Evolutionary conservation across 53 echinoderm and acorn worm species (phyloP), one percentile per base, ranked within the genome.

Genomic region (Luidia sarsii): DNA sequence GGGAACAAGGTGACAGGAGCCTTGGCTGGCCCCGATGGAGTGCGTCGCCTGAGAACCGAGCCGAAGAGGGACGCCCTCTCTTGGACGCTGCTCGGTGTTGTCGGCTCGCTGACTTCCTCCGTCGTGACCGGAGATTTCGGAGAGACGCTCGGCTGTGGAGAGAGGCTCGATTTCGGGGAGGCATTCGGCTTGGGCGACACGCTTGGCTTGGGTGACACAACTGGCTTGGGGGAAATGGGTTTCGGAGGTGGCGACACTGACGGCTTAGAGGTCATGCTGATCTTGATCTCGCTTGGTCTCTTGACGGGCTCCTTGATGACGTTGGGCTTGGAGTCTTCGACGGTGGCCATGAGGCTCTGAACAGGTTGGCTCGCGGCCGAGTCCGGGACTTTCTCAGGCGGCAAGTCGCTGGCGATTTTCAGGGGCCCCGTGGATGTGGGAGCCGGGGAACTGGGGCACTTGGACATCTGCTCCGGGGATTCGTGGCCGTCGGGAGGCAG

Each of bases 401-500:
- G 24, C 21, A 27, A 9, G 32, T 46, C 48, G 9, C 28, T 65
- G 35, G 33, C 43, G 23, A 23, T 18, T 27, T 73, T 74, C 35
- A 57, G 16, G 52, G 28, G 19, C 24, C 23, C 25, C 36, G 64
- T 48, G 43, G 62, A n/a, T n/a, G 71, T 48, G 50, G 72, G 61
- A 2, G 60, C 39, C 56, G 90, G 71, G 31, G 90, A 71, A 35
- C 63, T 92, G 32, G 88, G 88, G 41, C 92, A 92, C 16, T 64
- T 83, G 61, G 88, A 70, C 0, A 85, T 65, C 30, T 88, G 65
- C 32, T 82, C 89, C 16, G 95, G 95, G 18, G 82, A 92, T 51
- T 95, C 95, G 64, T 92, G 89, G 16, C 95, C 95, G 87, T 95
- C 95, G 54, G 95, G 95, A 62, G 95, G 95, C 25, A 95, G 33